These are phyloP conservation scores for Drosophila niveifrons DNA, from an alignment of 2,888 invertebrate genomes.

Conservation along the genomic window DNA sequence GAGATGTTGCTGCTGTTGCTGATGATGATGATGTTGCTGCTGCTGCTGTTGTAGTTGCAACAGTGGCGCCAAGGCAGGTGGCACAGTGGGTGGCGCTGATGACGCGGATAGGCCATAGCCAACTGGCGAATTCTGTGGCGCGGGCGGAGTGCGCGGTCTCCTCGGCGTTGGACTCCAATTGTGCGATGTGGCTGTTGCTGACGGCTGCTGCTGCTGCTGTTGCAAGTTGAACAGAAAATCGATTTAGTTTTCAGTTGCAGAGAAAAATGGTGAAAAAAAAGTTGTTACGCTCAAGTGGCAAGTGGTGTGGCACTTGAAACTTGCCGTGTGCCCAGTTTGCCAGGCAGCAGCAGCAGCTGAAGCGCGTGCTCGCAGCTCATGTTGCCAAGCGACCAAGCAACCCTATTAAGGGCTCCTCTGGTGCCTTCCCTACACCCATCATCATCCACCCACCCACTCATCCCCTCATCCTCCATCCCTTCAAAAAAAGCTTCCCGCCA, in stretches of 20 bases:
- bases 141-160: constrained; percentile 69
- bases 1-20: constrained; percentile 33
- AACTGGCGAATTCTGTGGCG: constrained; percentile 78
- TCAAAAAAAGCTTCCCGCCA: neutral
- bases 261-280: constrained; percentile 25
- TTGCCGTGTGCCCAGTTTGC: constrained; percentile 34
- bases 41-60: constrained; percentile 53
- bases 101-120: constrained; percentile 61
- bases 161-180: constrained; percentile 66
- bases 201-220: constrained; percentile 39
- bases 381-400: constrained; percentile 69
- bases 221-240: constrained; percentile 61
- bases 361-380: constrained; percentile 58
- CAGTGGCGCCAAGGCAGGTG: constrained; percentile 59
- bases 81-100: constrained; percentile 39
- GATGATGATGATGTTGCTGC: constrained; percentile 22
- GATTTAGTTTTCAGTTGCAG: constrained; percentile 72
- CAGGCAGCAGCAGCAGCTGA: neutral
- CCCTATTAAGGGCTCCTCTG: constrained; percentile 45
- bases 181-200: constrained; percentile 36
- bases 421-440: constrained; percentile 1
- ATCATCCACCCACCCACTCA: neutral
- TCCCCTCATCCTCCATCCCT: constrained; percentile 1
- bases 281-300: constrained; percentile 70
- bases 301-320: constrained; percentile 61